A percentile compares a stretch with the other conserved stretches of the same genome.
phyloP scores from a whole-genome alignment of 2,113 vertebrate species.

The pig (Sus scrofa) region DNA sequence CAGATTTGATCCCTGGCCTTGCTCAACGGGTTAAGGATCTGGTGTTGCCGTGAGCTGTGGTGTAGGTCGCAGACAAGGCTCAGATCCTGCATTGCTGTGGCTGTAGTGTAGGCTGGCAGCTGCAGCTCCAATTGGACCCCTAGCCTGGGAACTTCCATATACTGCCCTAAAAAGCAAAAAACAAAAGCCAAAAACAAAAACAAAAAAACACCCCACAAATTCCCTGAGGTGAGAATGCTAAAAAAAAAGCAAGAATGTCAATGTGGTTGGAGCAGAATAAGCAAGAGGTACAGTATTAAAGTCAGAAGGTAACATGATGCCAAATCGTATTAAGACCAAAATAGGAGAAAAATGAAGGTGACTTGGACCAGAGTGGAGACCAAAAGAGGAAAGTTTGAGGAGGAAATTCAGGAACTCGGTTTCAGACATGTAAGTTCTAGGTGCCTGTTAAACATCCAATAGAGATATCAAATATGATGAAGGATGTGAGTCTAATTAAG shows the following conservation, averaged over 20 bases:
- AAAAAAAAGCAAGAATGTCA: neutral
- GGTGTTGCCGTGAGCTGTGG: too few relatives aligned
- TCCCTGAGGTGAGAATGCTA: neutral
- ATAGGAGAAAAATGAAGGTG: neutral
- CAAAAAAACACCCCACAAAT: neutral
- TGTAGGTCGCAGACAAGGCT: too few relatives aligned
- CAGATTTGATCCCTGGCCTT: too few relatives aligned
- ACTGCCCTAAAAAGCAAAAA: neutral
- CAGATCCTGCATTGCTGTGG: too few relatives aligned
- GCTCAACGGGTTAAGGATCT: too few relatives aligned
- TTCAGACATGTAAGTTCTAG: neutral
- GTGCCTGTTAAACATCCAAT: neutral
- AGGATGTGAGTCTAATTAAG: neutral
- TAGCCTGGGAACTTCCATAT: too few relatives aligned
- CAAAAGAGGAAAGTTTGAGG: neutral
- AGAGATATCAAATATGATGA: neutral
- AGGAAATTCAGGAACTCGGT: conserved; percentile 2
- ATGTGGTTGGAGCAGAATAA: neutral
- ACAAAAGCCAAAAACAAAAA: too few relatives aligned
- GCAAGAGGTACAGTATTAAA: neutral
- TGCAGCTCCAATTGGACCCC: too few relatives aligned
- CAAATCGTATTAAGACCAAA: neutral
- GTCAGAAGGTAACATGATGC: neutral
- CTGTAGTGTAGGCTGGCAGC: too few relatives aligned
- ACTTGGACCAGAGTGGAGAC: neutral